These are phyloP conservation scores for Tapirus indicus DNA, from an alignment of 2,797 vertebrate species.

Conservation along the genomic window DNA sequence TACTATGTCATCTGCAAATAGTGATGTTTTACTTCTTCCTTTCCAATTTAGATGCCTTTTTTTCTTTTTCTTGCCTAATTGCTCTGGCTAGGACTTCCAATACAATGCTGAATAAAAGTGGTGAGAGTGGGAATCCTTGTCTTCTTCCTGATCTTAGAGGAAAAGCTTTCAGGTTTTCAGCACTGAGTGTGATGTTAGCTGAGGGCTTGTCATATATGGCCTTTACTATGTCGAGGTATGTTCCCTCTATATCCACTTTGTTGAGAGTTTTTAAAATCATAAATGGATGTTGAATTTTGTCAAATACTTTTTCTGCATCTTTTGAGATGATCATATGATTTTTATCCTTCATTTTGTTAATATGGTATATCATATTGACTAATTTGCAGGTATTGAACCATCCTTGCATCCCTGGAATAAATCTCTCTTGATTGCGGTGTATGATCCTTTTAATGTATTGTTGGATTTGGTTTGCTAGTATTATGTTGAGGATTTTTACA, in stretches of 20 bases:
- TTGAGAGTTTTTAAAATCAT: not conserved
- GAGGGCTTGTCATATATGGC: not conserved
- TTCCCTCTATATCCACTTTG: not conserved
- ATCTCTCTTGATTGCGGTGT: not conserved
- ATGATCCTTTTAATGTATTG: not conserved
- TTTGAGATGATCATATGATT: not conserved
- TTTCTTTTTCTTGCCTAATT: not conserved
- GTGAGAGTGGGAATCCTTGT: not conserved
- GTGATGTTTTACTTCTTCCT: not conserved
- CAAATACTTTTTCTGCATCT: not conserved
- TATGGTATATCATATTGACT: not conserved
- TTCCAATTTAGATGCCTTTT: not conserved
- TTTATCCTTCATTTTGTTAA: not conserved
- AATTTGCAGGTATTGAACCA: not conserved
- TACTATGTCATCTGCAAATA: not conserved
- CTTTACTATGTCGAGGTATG: not conserved
- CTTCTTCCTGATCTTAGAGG: not conserved
- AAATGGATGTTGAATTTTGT: not conserved
- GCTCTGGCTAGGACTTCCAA: not conserved
- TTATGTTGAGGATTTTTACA: not conserved
- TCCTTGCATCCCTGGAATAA: not conserved
- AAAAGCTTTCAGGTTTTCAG: not conserved
- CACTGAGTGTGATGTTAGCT: not conserved
- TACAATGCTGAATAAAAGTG: not conserved
- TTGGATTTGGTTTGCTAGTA: not conserved